Evolutionary conservation across 2,113 vertebrate species (phyloP), one percentile per base, ranked within the genome.

Genomic region (Malurus melanocephalus): DNA sequence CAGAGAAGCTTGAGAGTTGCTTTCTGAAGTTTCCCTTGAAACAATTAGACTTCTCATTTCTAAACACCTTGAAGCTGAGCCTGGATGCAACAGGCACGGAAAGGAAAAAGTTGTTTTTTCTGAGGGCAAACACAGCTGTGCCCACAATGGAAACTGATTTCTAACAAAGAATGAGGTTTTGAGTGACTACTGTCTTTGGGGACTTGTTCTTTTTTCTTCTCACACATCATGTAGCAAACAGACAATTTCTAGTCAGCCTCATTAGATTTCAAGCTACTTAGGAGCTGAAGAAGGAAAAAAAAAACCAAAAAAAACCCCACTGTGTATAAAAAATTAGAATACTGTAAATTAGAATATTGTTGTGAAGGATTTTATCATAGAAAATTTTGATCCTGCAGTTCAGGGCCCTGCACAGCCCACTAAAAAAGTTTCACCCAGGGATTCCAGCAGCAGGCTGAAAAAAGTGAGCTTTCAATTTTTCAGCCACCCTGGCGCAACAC

Each of bases 401-500:
- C 56, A 35, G 8, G 22, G 7, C 74, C 23, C n/a, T 82, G 27
- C 16, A 40, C n/a, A 68, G 46, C 7, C 9, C 11, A 40, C 2
- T 46, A 30, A 22, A 74, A 64, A 66, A 11, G 0, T 76, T 79
- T 43, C 13, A 65, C 27, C 16, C 62, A 56, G 19, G 30, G 21
- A 48, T 30, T 48, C 26, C 20, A 78, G 43, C 21, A 77, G 52
- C 13, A 38, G 53, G 38, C 10, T 76, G 38, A 60, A 88, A 72
- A 22, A 57, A 11, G 57, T 19, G 78, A 11, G 4, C 12, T 52
- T 72, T 55, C 11, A 10, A 43, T 42, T 80, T 84, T 81, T 71
- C 27, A 64, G 52, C 11, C 53, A 60, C 53, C 32, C 19, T 71
- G 38, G 51, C 0, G 0, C 53, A 78, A 56, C 6, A n/a, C 17